Conservation (phyloP, 2,888 invertebrate genomes). For the Girardia tigrina region DNA sequence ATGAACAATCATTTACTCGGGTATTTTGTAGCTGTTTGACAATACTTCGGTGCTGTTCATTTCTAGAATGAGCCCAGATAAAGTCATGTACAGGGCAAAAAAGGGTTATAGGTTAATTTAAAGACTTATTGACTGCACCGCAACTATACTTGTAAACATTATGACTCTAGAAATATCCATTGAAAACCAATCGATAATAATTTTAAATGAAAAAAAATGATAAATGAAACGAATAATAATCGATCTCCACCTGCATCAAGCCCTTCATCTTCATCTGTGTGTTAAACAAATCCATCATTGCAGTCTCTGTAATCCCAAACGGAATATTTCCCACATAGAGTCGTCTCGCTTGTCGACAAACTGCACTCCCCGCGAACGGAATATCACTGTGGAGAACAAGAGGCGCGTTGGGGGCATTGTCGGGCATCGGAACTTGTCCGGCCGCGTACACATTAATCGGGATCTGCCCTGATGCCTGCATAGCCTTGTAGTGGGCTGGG, state of each 20-base stretch:
- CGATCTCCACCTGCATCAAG: slow-evolving; percentile 60
- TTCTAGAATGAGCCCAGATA: too few species aligned
- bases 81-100: too few species aligned
- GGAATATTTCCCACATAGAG: slow-evolving; percentile 96
- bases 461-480: slow-evolving; percentile 50
- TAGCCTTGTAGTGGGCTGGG: slow-evolving; percentile 70
- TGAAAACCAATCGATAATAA: too few species aligned
- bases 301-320: slow-evolving; percentile 82
- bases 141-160: too few species aligned
- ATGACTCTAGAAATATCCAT: too few species aligned
- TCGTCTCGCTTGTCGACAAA: slow-evolving; percentile 73
- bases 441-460: slow-evolving; percentile 63
- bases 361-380: slow-evolving; percentile 87
- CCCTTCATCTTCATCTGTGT: slow-evolving; percentile 95
- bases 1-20: too few species aligned
- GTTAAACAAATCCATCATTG: slow-evolving; percentile 97
- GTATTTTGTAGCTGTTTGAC: too few species aligned
- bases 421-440: slow-evolving; percentile 72
- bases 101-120: too few species aligned
- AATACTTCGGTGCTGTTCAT: too few species aligned
- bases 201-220: too few species aligned
- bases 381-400: slow-evolving; percentile 60
- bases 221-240: too few species aligned
- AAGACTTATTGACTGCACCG: too few species aligned
- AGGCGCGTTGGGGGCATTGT: slow-evolving; percentile 39